A percentile compares a stretch with the other conserved stretches of the same genome.
Conservation (phyloP, 1,140 invertebrate species). For the Planococcus citri region DNA sequence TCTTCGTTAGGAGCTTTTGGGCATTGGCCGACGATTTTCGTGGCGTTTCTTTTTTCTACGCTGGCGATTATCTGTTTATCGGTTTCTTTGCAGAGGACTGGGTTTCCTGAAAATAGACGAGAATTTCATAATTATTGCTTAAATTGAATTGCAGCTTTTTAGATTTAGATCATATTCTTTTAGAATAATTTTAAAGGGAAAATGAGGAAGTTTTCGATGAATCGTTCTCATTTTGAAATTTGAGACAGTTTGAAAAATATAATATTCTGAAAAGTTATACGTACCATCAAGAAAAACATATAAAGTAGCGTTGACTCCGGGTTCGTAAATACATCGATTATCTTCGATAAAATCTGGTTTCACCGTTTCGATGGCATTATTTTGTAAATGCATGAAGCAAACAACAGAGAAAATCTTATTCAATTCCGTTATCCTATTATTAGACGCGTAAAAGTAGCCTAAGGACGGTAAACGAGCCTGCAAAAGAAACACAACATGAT, state of each 20-base stretch:
- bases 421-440: not conserved
- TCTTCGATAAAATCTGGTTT: not conserved
- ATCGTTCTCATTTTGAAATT: too few species aligned
- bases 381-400: not conserved
- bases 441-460: not conserved
- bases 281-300: constrained; percentile 9
- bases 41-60: not conserved
- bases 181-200: too few species aligned
- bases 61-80: not conserved
- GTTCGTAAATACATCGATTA: not conserved
- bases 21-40: not conserved
- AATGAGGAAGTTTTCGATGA: too few species aligned
- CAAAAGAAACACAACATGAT: not conserved
- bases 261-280: not conserved
- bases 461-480: constrained; percentile 2
- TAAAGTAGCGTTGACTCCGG: constrained; percentile 5
- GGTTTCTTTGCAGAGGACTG: not conserved
- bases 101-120: not conserved
- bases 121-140: not conserved
- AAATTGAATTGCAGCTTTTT: too few species aligned
- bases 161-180: too few species aligned
- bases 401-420: not conserved
- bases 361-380: not conserved
- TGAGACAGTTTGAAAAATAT: too few species aligned
- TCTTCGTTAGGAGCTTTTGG: not conserved